These are phyloP conservation scores for Cavia porcellus DNA, from an alignment of 2,113 vertebrate genomes.

Conservation along the genomic window DNA sequence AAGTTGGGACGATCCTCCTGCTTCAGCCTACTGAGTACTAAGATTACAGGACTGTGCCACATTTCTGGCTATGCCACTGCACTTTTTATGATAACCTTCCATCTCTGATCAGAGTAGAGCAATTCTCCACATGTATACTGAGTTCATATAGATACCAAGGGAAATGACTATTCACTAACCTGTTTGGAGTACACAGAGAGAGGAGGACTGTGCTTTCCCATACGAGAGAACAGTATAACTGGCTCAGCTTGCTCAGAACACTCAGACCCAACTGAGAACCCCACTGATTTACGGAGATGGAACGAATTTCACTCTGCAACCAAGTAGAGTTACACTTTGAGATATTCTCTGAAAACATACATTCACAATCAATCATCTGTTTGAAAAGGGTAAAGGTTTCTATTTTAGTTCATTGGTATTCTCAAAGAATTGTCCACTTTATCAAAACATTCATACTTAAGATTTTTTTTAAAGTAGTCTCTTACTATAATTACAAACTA, in stretches of 20 bases:
- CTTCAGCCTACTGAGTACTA: not conserved
- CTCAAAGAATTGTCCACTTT: not conserved
- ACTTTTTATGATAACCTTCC: not conserved
- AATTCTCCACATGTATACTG: not conserved
- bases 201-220: conserved; percentile 98
- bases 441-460: conserved; percentile 33
- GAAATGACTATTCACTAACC: conserved; percentile 85
- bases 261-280: conserved; percentile 96
- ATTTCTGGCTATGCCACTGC: not conserved
- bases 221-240: conserved; percentile 96
- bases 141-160: conserved; percentile 29
- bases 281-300: conserved; percentile 98
- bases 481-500: conserved; percentile 10
- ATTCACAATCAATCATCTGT: not conserved
- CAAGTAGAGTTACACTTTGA: conserved; percentile 47
- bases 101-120: not conserved
- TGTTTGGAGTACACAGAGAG: conserved; percentile 97
- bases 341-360: not conserved
- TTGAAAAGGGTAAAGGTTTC: not conserved
- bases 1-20: not conserved
- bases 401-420: conserved; percentile 29
- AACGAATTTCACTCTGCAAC: conserved; percentile 95
- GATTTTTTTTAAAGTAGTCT: not conserved
- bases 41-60: not conserved
- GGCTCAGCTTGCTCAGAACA: conserved; percentile 96